Percentiles rank a stretch among this genome's conserved stretches.
Evolutionary conservation across 2,888 invertebrate species (phyloP).

Genomic region (Galeopsomyia nigrocyanea): DNA sequence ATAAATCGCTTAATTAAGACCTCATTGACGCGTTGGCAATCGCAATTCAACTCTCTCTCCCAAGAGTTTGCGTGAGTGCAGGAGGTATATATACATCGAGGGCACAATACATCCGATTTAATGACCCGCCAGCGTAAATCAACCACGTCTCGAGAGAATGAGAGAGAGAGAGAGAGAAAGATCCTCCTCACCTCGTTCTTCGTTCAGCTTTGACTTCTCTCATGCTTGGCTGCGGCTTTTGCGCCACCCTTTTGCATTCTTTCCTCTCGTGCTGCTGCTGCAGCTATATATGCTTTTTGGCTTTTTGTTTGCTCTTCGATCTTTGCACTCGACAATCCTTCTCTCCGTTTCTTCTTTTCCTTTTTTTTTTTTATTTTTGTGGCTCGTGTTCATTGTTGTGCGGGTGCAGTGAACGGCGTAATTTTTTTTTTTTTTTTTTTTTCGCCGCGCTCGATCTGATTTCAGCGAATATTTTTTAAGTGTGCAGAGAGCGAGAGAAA

Average conservation of each 20-base stretch:
- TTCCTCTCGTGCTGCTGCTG: not conserved
- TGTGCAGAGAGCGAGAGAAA: no score
- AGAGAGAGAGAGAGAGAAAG: no score
- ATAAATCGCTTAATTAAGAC: slow-evolving; percentile 56
- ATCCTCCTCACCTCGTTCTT: slow-evolving; percentile 26
- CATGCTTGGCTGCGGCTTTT: not conserved
- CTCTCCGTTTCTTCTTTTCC: not conserved
- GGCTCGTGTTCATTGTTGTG: slow-evolving; percentile 9
- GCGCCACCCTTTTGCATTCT: slow-evolving; percentile 1
- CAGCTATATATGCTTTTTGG: not conserved
- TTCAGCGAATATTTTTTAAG: no score
- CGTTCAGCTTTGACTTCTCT: slow-evolving; percentile 19
- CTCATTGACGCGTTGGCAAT: slow-evolving; percentile 52
- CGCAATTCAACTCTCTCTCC: slow-evolving; percentile 46
- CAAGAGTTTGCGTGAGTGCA: slow-evolving; percentile 39
- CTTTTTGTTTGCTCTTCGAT: slow-evolving; percentile 6
- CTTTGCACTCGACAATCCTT: slow-evolving; percentile 6
- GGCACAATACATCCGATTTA: slow-evolving; percentile 59
- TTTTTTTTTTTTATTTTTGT: not conserved
- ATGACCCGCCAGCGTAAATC: slow-evolving; percentile 61
- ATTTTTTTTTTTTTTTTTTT: no score
- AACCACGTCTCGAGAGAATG: slow-evolving; percentile 46
- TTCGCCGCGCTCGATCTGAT: no score
- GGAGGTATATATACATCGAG: no score
- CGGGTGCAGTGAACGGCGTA: no score